Percentiles rank a stretch among this genome's conserved stretches.
phyloP scores from a whole-genome alignment of 2,888 invertebrate species.

The Tipula vernalis region DNA sequence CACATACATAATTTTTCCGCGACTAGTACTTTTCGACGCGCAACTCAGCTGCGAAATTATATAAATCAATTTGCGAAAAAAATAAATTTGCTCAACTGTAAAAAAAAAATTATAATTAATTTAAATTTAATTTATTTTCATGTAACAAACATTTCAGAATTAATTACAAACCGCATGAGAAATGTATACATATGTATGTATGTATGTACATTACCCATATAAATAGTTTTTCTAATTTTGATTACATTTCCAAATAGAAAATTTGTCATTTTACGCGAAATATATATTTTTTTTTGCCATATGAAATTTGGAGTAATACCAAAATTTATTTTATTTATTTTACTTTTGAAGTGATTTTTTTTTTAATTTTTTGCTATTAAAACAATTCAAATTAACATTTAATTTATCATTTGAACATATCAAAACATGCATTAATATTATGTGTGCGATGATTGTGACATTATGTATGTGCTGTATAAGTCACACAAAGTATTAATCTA shows the following conservation, averaged over 20 bases:
- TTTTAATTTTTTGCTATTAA: background rate
- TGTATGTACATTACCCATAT: background rate
- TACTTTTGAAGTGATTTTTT: background rate
- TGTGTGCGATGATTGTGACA: background rate
- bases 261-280: background rate
- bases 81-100: background rate
- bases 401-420: background rate
- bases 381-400: background rate
- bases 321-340: background rate
- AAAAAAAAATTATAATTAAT: background rate
- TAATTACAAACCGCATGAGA: background rate
- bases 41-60: background rate
- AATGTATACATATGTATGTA: background rate
- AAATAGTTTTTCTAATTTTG: background rate
- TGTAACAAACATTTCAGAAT: background rate
- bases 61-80: background rate
- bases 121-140: background rate
- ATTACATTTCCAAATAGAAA: background rate
- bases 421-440: background rate
- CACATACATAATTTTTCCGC: background rate
- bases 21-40: background rate
- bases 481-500: no score
- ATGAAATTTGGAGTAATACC: background rate
- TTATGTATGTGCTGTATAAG: background rate
- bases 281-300: background rate